These are phyloP conservation scores for Rostratula benghalensis DNA, from an alignment of 2,113 vertebrate genomes.

Conservation along the genomic window DNA sequence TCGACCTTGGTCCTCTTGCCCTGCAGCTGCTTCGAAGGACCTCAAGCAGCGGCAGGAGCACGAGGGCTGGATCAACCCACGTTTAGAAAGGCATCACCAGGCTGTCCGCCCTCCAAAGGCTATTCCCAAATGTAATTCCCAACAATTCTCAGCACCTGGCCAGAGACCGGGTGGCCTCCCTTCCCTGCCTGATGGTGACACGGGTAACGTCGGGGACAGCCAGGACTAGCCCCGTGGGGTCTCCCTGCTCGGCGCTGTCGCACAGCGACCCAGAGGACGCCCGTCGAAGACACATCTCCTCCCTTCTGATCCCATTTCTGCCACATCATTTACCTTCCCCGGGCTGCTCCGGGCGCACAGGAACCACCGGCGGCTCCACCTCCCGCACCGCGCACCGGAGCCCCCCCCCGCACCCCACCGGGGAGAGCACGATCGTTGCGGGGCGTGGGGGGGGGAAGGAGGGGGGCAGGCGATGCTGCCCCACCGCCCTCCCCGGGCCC, in stretches of 20 bases:
- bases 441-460: not conserved
- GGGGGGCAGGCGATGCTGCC: not conserved
- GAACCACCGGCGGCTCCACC: not conserved
- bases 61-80: not conserved
- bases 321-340: not conserved
- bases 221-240: not conserved
- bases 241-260: not conserved
- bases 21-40: not conserved
- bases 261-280: not conserved
- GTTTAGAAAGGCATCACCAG: not conserved
- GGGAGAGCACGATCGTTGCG: no score
- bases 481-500: not conserved
- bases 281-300: not conserved
- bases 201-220: not conserved
- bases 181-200: not conserved
- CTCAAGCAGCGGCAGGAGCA: not conserved
- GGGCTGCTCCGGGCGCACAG: not conserved
- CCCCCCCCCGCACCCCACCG: no score
- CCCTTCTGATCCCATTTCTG: conserved; percentile 11
- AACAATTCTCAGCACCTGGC: not conserved
- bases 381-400: not conserved
- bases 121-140: not conserved
- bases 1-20: not conserved
- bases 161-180: not conserved
- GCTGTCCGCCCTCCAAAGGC: not conserved